These are phyloP conservation scores for Megaceryle maxima DNA, from an alignment of 2,113 vertebrate species.

Conservation along the genomic window DNA sequence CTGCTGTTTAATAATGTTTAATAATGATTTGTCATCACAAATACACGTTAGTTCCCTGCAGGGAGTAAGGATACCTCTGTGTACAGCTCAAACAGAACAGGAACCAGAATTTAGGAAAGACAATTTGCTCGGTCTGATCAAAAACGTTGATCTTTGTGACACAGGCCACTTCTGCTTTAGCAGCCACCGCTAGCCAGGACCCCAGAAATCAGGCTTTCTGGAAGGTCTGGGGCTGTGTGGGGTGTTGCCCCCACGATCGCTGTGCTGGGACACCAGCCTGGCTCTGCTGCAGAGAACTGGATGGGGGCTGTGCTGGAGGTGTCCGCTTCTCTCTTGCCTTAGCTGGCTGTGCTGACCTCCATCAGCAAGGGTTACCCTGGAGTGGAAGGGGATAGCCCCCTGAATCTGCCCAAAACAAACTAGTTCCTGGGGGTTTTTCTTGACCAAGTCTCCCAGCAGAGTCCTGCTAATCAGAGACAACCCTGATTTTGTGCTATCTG, in stretches of 20 bases:
- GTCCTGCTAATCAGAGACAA: not conserved
- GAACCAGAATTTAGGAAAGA: not conserved
- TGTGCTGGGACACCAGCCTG: not conserved
- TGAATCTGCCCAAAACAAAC: not conserved
- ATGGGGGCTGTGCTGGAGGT: not conserved
- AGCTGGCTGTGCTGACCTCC: not conserved
- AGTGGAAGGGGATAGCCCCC: too few species aligned
- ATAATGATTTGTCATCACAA: not conserved
- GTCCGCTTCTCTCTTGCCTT: fast-evolving
- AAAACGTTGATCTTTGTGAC: not conserved
- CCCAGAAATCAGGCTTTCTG: not conserved
- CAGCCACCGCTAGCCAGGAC: not conserved
- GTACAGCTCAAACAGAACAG: not conserved
- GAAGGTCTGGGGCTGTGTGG: not conserved
- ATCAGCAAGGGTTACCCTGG: not conserved
- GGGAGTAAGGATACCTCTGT: not conserved
- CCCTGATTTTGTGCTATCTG: not conserved
- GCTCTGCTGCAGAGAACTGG: not conserved
- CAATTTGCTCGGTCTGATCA: not conserved
- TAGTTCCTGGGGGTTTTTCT: not conserved
- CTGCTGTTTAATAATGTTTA: not conserved
- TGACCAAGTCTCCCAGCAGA: not conserved
- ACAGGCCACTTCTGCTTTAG: not conserved
- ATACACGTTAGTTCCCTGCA: not conserved
- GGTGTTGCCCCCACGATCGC: fast-evolving